phyloP scores from a whole-genome alignment of 1,140 invertebrate species.

The Drosophila yakuba region DNA sequence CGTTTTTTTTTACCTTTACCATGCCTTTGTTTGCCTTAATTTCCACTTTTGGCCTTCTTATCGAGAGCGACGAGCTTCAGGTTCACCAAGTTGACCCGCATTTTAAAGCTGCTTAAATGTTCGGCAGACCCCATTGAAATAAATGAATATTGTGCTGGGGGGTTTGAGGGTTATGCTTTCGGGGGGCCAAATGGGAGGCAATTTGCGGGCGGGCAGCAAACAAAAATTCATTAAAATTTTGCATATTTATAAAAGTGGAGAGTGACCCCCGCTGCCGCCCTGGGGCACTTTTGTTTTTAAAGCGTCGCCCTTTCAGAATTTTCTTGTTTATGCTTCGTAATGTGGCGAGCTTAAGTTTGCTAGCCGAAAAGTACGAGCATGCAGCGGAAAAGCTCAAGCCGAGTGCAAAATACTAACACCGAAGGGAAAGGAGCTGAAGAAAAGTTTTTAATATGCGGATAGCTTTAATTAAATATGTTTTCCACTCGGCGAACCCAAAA shows the following conservation, averaged over 20 bases:
- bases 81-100: conserved; percentile 58
- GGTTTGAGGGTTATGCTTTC: not conserved
- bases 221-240: conserved; percentile 83
- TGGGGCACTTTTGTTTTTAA: conserved; percentile 71
- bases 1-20: conserved; percentile 32
- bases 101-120: conserved; percentile 76
- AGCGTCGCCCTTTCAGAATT: conserved; percentile 44
- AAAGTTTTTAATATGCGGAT: conserved; percentile 83
- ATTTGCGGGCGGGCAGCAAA: conserved; percentile 45
- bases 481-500: conserved; percentile 75
- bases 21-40: conserved; percentile 58
- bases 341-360: conserved; percentile 75
- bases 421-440: conserved; percentile 8
- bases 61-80: conserved; percentile 42
- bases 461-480: conserved; percentile 84
- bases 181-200: conserved; percentile 12
- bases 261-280: conserved; percentile 66
- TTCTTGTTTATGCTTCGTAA: conserved; percentile 74
- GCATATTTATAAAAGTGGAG: conserved; percentile 80
- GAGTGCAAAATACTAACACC: conserved; percentile 72
- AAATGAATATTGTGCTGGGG: conserved; percentile 23
- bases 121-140: conserved; percentile 44
- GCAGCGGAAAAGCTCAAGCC: conserved; percentile 48
- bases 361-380: conserved; percentile 60
- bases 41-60: conserved; percentile 60